phyloP scores from a whole-genome alignment of 2,888 invertebrate genomes.

The Leptopilina syphax region DNA sequence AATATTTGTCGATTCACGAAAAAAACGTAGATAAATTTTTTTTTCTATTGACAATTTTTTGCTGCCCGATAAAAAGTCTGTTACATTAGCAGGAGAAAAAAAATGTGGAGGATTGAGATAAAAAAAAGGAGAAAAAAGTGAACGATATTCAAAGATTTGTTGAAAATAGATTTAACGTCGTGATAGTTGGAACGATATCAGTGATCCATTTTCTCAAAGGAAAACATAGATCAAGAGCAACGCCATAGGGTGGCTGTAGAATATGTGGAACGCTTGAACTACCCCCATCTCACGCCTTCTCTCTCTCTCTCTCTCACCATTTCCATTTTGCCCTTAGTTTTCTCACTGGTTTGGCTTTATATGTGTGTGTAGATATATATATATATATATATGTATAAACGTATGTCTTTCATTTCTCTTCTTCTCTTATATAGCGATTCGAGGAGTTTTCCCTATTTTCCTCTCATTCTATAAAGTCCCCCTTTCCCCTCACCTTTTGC shows the following conservation, averaged over 20 bases:
- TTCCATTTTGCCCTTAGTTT: slow-evolving; percentile 43
- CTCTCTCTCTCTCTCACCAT: slow-evolving; percentile 49
- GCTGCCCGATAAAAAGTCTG: too few relatives aligned
- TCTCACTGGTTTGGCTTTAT: slow-evolving; percentile 32
- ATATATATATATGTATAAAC: background rate
- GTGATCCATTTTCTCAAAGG: slow-evolving; percentile 41
- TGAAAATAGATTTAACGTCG: slow-evolving; percentile 23
- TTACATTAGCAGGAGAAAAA: slow-evolving; percentile 44
- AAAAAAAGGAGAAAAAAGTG: slow-evolving; percentile 27
- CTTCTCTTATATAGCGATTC: slow-evolving; percentile 28
- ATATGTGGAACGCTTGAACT: slow-evolving; percentile 65
- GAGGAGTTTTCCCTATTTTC: slow-evolving; percentile 36
- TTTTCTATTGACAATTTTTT: too few relatives aligned
- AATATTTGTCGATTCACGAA: too few relatives aligned
- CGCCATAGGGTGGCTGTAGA: slow-evolving; percentile 61
- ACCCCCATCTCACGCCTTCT: slow-evolving; percentile 51
- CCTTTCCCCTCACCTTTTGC: slow-evolving; percentile 33
- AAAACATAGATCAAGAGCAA: slow-evolving; percentile 45
- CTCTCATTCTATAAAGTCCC: slow-evolving; percentile 32
- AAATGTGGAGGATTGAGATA: slow-evolving; percentile 43
- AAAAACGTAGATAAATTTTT: too few relatives aligned
- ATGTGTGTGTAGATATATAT: too few relatives aligned
- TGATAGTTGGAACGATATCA: slow-evolving; percentile 37
- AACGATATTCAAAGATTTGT: slow-evolving; percentile 44
- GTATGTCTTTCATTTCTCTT: slow-evolving; percentile 40